phyloP scores from a whole-genome alignment of 2,113 vertebrate genomes.

The Ploceus nigricollis region DNA sequence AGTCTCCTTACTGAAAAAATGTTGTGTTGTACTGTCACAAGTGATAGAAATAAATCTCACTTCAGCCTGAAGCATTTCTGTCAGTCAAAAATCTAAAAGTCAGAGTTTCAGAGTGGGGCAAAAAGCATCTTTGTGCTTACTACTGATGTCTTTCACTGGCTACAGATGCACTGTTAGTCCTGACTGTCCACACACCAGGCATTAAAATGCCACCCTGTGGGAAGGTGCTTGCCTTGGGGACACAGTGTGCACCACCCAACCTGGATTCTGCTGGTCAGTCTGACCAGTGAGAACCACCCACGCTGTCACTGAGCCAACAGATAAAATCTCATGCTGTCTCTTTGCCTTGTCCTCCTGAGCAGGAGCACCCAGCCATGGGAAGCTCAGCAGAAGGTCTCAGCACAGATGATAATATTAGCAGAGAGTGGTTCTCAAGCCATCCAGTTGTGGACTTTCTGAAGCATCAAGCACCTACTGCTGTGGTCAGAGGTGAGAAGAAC shows the following conservation, averaged over 20 bases:
- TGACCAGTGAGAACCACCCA: neutral
- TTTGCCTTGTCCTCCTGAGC: neutral
- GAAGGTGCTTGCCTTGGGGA: neutral
- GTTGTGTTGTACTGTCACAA: neutral
- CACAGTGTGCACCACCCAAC: fast-evolving
- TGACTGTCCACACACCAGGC: neutral
- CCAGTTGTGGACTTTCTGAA: neutral
- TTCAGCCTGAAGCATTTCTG: neutral
- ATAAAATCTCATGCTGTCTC: neutral
- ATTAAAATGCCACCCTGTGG: neutral
- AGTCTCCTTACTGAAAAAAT: neutral
- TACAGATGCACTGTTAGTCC: too few relatives aligned
- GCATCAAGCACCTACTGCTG: neutral
- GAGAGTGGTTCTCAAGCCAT: neutral
- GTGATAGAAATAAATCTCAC: neutral
- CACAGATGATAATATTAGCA: neutral
- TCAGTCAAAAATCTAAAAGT: neutral
- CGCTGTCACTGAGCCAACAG: fast-evolving
- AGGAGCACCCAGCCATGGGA: fast-evolving
- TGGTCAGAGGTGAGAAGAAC: neutral
- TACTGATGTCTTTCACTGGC: fast-evolving
- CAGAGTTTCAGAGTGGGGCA: neutral
- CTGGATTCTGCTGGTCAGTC: neutral
- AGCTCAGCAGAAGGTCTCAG: neutral
- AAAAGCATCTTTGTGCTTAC: neutral